Evolutionary conservation across 1,140 invertebrate species (phyloP).

Genomic region (Lepidurus couesii): DNA sequence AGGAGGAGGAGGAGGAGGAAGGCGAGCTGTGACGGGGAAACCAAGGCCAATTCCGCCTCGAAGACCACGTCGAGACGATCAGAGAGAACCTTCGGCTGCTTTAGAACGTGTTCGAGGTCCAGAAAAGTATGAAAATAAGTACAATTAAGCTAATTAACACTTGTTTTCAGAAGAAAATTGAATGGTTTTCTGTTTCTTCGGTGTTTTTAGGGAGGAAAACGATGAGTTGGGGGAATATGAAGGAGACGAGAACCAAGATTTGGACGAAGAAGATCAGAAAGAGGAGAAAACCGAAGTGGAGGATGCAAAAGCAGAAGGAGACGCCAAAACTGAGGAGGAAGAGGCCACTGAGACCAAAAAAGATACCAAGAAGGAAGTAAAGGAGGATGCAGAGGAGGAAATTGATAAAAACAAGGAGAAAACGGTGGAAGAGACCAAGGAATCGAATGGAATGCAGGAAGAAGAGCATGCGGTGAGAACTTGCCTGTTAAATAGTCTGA

Average conservation of each 20-base stretch:
- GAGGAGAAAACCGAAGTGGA: not conserved
- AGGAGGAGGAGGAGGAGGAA: conserved; percentile 9
- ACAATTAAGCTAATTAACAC: too few relatives aligned
- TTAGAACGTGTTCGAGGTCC: too few relatives aligned
- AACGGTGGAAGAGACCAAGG: not conserved
- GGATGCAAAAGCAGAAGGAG: not conserved
- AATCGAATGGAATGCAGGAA: not conserved
- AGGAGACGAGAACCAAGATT: conserved; percentile 15
- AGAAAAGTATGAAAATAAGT: too few relatives aligned
- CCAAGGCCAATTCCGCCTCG: not conserved
- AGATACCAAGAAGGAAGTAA: not conserved
- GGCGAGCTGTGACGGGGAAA: not conserved
- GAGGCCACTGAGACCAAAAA: not conserved
- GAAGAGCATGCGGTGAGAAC: not conserved
- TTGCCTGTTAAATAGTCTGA: too few relatives aligned
- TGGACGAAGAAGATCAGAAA: conserved; percentile 6
- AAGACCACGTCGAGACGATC: not conserved
- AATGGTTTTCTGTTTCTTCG: not conserved
- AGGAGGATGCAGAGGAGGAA: not conserved
- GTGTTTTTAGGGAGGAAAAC: not conserved
- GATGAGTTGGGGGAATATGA: not conserved
- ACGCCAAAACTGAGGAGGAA: not conserved
- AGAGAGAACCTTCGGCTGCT: not conserved
- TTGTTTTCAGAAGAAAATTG: not conserved
- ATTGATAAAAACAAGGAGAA: not conserved